phyloP scores from a whole-genome alignment of 2,797 vertebrate genomes.

The Sus cebifrons region DNA sequence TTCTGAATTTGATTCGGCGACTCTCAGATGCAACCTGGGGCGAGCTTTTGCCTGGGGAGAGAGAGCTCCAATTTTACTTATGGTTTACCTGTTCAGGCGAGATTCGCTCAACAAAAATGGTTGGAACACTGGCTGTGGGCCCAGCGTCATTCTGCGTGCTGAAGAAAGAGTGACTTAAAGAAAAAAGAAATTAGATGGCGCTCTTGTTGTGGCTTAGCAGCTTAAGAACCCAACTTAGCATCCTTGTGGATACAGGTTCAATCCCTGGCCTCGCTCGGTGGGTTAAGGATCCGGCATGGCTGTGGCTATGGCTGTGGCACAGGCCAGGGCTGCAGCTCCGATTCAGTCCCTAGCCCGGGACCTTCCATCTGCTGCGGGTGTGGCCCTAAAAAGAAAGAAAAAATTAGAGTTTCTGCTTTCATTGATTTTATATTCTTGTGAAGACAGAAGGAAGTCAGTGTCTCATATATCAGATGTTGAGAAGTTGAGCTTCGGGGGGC shows the following conservation, averaged over 20 bases:
- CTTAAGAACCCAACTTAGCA: no score
- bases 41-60: slow-evolving; percentile 34
- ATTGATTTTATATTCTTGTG: background rate
- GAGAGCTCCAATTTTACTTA: background rate
- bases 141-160: background rate
- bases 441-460: background rate
- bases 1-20: slow-evolving; percentile 44
- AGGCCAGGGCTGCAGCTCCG: no score
- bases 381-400: background rate
- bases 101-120: background rate
- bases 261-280: no score
- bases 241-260: no score
- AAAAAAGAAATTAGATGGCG: no score
- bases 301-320: no score
- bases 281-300: no score
- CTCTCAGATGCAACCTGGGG: slow-evolving; percentile 45
- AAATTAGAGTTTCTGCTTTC: background rate
- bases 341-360: no score
- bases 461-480: background rate
- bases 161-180: background rate
- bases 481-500: background rate
- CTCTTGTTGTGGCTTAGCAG: no score
- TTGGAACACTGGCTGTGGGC: background rate
- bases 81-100: background rate
- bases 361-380: no score